phyloP scores from a whole-genome alignment of 2,113 vertebrate genomes.

The Lepisosteus osseus region DNA sequence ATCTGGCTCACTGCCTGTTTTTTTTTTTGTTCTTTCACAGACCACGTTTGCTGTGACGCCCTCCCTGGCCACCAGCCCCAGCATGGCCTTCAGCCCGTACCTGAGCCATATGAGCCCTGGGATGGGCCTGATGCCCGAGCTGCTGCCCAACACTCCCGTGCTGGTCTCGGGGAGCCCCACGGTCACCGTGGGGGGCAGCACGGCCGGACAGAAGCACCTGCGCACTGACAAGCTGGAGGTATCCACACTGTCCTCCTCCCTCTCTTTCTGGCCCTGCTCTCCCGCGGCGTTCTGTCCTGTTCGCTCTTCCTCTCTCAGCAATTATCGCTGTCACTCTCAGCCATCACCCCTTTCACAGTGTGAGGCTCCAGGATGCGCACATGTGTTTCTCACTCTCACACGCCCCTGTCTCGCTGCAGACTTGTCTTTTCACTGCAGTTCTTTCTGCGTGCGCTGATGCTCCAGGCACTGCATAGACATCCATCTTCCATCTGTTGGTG shows the following conservation, averaged over 20 bases:
- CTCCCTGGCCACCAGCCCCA: conserved; percentile 79
- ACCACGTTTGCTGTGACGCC: conserved; percentile 85
- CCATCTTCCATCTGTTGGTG: too few species aligned
- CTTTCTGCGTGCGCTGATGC: too few species aligned
- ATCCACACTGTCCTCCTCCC: conserved; percentile 28
- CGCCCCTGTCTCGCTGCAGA: too few species aligned
- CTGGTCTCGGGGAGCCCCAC: conserved; percentile 89
- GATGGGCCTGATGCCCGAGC: conserved; percentile 90
- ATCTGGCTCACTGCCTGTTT: background rate
- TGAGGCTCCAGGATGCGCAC: too few species aligned
- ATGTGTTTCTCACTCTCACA: too few species aligned
- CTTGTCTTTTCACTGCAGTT: too few species aligned
- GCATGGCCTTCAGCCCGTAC: conserved; percentile 92
- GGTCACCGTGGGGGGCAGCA: conserved; percentile 77
- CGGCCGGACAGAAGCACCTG: conserved; percentile 80
- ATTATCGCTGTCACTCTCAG: too few species aligned
- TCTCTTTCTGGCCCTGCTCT: too few species aligned
- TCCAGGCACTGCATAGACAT: too few species aligned
- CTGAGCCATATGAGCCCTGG: conserved; percentile 86
- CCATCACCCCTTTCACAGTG: too few species aligned
- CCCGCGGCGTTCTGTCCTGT: too few species aligned
- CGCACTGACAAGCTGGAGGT: conserved; percentile 98
- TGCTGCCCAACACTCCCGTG: conserved; percentile 85
- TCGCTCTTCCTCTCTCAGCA: too few species aligned
- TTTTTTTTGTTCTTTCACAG: conserved; percentile 46